Percentiles rank a stretch among this genome's conserved stretches.
phyloP scores from a whole-genome alignment of 2,888 invertebrate species.

The Prenolepis imparis region DNA sequence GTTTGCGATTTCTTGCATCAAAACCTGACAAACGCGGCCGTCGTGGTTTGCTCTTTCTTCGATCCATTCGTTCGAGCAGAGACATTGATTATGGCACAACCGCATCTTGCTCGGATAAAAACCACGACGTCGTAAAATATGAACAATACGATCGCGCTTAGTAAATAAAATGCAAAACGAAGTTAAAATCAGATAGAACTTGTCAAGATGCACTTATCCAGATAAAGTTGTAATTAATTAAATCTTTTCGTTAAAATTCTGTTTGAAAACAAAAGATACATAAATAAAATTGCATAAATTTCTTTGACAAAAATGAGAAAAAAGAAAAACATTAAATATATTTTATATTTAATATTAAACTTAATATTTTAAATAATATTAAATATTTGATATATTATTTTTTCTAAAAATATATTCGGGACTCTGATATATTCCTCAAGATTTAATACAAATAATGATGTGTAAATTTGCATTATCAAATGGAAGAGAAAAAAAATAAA shows the following conservation, averaged over 20 bases:
- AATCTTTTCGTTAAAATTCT: background rate
- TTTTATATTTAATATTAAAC: no score
- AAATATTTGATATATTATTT: background rate
- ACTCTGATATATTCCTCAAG: background rate
- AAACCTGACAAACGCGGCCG: constrained; percentile 60
- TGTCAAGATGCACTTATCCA: background rate
- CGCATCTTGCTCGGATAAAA: constrained; percentile 44
- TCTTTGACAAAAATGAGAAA: no score
- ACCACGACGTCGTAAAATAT: constrained; percentile 7
- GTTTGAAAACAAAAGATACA: background rate
- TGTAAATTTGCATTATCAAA: background rate
- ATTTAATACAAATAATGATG: background rate
- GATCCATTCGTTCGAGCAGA: constrained; percentile 46
- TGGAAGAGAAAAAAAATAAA: background rate
- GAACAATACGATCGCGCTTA: background rate
- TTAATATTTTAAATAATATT: no score
- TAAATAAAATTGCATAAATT: constrained; percentile 9
- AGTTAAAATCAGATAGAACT: background rate
- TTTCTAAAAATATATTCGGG: no score
- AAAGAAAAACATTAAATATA: background rate
- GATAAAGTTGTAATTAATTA: background rate
- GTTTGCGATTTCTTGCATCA: constrained; percentile 66
- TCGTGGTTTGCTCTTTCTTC: constrained; percentile 58
- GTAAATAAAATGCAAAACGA: constrained; percentile 17
- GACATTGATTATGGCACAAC: constrained; percentile 36